Percentiles rank a stretch among this genome's conserved stretches.
Conservation (phyloP, 2,888 invertebrate species). For the Euzetes globulus region DNA sequence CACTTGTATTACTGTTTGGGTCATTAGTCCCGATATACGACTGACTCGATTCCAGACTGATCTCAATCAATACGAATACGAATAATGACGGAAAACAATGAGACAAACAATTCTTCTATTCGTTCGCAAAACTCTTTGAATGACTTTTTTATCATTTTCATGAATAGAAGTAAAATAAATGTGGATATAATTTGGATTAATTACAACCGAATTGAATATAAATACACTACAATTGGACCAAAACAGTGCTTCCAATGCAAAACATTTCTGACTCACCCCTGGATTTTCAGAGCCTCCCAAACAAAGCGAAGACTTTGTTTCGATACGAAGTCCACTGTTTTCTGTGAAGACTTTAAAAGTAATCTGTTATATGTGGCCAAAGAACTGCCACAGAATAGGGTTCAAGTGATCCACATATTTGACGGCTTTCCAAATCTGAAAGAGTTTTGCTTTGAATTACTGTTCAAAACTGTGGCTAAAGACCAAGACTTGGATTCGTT, state of each 20-base stretch:
- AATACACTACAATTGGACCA: conserved; percentile 10
- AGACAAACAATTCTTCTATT: not conserved
- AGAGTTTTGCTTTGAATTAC: conserved; percentile 27
- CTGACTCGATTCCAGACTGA: too few species aligned
- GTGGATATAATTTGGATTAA: conserved; percentile 28
- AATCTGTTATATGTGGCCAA: conserved; percentile 15
- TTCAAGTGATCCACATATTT: not conserved
- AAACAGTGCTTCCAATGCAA: not conserved
- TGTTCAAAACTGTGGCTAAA: not conserved
- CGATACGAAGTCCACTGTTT: not conserved
- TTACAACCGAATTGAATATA: conserved; percentile 15
- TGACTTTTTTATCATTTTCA: not conserved
- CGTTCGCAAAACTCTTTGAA: not conserved
- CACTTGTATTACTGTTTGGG: too few species aligned
- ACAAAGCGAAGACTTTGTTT: conserved; percentile 14
- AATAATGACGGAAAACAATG: not conserved
- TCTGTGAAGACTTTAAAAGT: not conserved
- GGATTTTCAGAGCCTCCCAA: conserved; percentile 32
- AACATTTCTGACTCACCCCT: conserved; percentile 32
- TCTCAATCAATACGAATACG: too few species aligned
- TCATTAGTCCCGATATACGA: too few species aligned
- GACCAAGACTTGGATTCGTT: not conserved
- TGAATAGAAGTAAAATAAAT: not conserved
- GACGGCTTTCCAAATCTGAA: conserved; percentile 18
- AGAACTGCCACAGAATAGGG: not conserved